Conservation (phyloP, 2,113 vertebrate species). For the Corythornis madagascariensis region DNA sequence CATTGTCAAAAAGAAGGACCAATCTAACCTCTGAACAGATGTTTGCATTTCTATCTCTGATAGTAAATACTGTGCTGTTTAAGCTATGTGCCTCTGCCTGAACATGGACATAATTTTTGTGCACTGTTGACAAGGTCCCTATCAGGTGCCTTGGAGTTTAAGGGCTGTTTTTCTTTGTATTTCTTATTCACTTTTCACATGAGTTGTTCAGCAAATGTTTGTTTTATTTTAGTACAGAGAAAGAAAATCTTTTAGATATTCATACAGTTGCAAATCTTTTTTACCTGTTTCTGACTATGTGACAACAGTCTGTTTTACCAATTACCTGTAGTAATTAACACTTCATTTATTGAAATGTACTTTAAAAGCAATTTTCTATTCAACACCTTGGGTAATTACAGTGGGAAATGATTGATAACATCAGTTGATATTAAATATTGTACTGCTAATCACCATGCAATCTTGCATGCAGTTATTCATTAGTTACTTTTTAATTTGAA, state of each 20-base stretch:
- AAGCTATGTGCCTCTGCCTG: background rate
- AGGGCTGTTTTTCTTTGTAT: background rate
- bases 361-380: slow-evolving; percentile 64
- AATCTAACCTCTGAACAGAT: background rate
- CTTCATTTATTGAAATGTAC: slow-evolving; percentile 37
- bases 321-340: slow-evolving; percentile 29
- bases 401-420: slow-evolving; percentile 57
- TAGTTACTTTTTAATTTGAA: slow-evolving; percentile 64
- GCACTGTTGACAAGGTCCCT: background rate
- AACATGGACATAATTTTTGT: background rate
- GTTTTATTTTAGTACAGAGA: background rate
- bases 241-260: background rate
- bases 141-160: background rate
- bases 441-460: slow-evolving; percentile 58
- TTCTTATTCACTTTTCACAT: background rate
- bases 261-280: background rate
- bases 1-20: background rate
- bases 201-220: background rate
- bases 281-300: background rate
- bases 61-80: background rate
- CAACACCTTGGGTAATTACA: slow-evolving; percentile 57
- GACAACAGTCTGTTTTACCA: background rate
- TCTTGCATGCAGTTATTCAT: slow-evolving; percentile 60
- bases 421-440: slow-evolving; percentile 57
- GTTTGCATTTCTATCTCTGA: background rate